Conservation (phyloP, 2,113 vertebrate species). For the Balaeniceps rex region DNA sequence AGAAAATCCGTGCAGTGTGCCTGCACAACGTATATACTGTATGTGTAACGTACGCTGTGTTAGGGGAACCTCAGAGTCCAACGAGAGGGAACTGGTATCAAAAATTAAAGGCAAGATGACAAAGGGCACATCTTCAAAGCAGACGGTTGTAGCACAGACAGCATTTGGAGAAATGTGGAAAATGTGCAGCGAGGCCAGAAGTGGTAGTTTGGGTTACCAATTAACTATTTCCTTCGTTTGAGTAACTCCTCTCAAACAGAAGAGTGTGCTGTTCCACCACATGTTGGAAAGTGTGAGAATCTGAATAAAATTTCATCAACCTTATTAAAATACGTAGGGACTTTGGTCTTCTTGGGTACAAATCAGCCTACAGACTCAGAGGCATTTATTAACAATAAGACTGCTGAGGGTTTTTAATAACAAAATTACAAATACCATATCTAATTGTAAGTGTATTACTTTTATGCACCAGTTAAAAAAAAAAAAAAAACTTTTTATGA, state of each 20-base stretch:
- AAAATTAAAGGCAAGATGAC: neutral
- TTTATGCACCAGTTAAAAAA: constrained; percentile 70
- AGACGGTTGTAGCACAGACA: neutral
- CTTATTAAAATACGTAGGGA: constrained; percentile 76
- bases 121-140: constrained; percentile 7
- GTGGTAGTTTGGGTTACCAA: constrained; percentile 62
- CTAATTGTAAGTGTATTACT: constrained; percentile 79
- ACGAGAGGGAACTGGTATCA: neutral
- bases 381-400: constrained; percentile 77
- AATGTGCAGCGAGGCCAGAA: constrained; percentile 44
- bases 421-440: constrained; percentile 79
- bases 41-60: neutral
- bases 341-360: constrained; percentile 73
- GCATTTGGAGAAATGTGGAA: constrained; percentile 23
- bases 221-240: constrained; percentile 72
- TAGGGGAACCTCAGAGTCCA: neutral
- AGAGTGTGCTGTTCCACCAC: constrained; percentile 85
- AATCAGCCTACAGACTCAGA: constrained; percentile 73
- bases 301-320: constrained; percentile 76
- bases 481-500: constrained; percentile 70
- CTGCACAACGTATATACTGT: neutral
- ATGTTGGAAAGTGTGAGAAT: constrained; percentile 75
- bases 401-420: constrained; percentile 77
- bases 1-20: neutral
- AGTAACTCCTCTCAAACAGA: constrained; percentile 81